Evolutionary conservation across 2,888 invertebrate species (phyloP), one percentile per base, ranked within the genome.

Genomic region (Agrenia bidenticulata): DNA sequence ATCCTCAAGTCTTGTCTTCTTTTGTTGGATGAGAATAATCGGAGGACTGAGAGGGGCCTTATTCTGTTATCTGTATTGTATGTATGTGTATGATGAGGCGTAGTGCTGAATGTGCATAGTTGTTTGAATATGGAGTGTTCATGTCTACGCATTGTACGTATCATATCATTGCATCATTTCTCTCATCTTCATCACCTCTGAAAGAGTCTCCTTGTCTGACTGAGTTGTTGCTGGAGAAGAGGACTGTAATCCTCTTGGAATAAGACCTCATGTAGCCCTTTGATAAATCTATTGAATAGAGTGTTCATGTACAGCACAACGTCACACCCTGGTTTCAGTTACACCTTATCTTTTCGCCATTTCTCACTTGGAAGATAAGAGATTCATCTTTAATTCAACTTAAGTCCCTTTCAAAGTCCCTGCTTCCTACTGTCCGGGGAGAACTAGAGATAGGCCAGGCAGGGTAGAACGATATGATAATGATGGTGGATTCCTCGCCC

Each of bases 241-340:
- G 51, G 24, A 41, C 17, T 39, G 5, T 55, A 67, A 67, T 67
- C 67, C 67, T 41, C 57, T 63, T 56, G 56, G 49, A 57, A 57
- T 55, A 63, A 60, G 53, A 63, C 39, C 60, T 59, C 50, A 39
- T 59, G 50, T 51, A 55, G 63, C 51, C 50, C 56, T 27, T 65
- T 56, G 41, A 57, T 32, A 41, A 32, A 55, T 55, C 55, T 55
- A 9, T 55, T 55, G 55, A 55, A 24, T 32, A n/a, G 41, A 39
- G 41, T 39, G 42, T 57, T 57, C 57, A 41, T 19, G n/a, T 26
- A 2, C 27, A n/a, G 37, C 27, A 41, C 2, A 57, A 57, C 57
- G 15, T 57, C 39, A 57, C 57, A 57, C 57, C 42, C 26, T 41
- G 57, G 39, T 24, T 41, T 57, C 57, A 57, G 57, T 41, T 57